phyloP scores from a whole-genome alignment of 2,113 vertebrate species.

The Dromiciops gliroides region DNA sequence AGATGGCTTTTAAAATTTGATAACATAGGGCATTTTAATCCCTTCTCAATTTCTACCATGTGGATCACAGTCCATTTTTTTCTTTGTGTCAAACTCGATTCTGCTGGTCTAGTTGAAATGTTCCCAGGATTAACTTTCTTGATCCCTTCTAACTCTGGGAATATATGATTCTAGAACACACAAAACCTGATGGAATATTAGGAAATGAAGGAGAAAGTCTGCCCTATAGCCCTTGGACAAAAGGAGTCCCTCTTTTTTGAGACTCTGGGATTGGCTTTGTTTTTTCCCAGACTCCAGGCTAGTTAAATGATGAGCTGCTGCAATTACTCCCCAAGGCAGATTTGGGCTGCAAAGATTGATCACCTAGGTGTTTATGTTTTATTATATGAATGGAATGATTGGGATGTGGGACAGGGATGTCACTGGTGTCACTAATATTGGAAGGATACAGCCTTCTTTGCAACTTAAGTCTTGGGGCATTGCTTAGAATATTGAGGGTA shows the following conservation, averaged over 20 bases:
- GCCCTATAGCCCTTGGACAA: background rate
- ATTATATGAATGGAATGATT: background rate
- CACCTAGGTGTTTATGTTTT: background rate
- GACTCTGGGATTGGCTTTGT: background rate
- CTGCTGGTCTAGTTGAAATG: background rate
- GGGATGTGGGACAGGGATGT: background rate
- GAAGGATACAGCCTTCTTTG: background rate
- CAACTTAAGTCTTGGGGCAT: background rate
- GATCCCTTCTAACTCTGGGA: background rate
- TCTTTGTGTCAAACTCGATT: background rate
- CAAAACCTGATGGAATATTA: background rate
- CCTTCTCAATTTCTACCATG: background rate
- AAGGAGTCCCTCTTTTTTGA: background rate
- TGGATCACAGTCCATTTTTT: background rate
- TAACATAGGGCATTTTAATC: background rate
- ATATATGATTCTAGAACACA: background rate
- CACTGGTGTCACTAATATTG: background rate
- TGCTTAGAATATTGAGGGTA: background rate
- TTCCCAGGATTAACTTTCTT: background rate
- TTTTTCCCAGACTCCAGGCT: background rate
- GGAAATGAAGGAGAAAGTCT: background rate
- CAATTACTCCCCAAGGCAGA: background rate
- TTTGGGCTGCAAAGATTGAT: background rate
- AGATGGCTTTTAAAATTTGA: background rate
- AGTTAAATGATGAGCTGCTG: background rate